Percentiles rank a stretch among this genome's conserved stretches.
These are phyloP conservation scores for Arothron firmamentum DNA, from an alignment of 2,113 vertebrate genomes.

Conservation along the genomic window DNA sequence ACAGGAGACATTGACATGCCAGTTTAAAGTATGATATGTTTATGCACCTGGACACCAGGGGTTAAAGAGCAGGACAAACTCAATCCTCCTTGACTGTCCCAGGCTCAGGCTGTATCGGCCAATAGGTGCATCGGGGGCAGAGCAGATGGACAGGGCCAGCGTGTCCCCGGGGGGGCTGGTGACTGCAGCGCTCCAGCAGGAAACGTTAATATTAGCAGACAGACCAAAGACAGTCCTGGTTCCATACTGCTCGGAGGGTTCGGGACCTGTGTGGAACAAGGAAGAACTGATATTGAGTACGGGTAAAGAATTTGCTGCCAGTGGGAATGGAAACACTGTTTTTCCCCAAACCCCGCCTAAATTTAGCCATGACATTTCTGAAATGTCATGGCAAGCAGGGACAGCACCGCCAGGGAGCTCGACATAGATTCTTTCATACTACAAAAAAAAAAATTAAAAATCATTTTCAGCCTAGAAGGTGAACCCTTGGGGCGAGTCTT, in stretches of 20 bases:
- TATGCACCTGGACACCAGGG: constrained; percentile 88
- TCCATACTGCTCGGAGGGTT: constrained; percentile 75
- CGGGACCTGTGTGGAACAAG: constrained; percentile 73
- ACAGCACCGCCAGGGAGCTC: background rate
- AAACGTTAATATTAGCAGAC: constrained; percentile 61
- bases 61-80: constrained; percentile 88
- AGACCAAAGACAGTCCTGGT: constrained; percentile 80
- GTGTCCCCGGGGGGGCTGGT: constrained; percentile 64
- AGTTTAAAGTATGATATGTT: constrained; percentile 33
- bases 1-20: background rate
- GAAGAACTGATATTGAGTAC: constrained; percentile 1
- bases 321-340: constrained; percentile 7
- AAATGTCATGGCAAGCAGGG: constrained; percentile 12
- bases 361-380: constrained; percentile 20
- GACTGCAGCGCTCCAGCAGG: constrained; percentile 74
- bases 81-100: constrained; percentile 54
- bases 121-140: constrained; percentile 75
- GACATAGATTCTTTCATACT: background rate
- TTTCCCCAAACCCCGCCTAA: constrained; percentile 7
- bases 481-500: constrained; percentile 17
- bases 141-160: constrained; percentile 74
- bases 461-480: too few relatives aligned
- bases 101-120: constrained; percentile 83
- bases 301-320: constrained; percentile 12
- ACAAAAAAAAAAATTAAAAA: too few relatives aligned